Conservation (phyloP, 53 echinoderm and acorn worm species). For the Glandiceps talaboti region DNA sequence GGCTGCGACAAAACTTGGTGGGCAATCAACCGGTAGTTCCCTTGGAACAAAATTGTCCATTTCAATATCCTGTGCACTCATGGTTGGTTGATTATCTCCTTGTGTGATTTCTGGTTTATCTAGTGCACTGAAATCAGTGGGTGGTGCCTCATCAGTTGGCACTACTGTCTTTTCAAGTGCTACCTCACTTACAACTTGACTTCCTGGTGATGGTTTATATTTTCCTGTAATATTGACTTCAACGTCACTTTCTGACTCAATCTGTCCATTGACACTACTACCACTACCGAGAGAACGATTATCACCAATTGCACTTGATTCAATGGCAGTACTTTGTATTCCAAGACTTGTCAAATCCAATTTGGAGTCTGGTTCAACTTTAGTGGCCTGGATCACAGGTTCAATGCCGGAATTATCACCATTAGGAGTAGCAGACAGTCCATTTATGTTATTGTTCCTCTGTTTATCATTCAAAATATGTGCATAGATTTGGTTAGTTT, state of each 20-base stretch:
- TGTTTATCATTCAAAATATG: neutral
- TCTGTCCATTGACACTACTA: neutral
- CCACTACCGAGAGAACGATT: neutral
- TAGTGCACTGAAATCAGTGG: neutral
- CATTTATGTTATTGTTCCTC: neutral
- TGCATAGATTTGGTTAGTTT: neutral
- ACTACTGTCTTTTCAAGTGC: neutral
- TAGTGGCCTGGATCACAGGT: neutral
- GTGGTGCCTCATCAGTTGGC: neutral
- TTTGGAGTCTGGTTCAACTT: neutral
- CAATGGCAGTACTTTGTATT: neutral
- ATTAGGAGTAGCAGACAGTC: neutral
- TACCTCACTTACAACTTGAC: neutral
- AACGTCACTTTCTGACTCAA: neutral
- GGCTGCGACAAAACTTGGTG: conserved; percentile 89
- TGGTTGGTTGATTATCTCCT: neutral
- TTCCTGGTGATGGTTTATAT: neutral
- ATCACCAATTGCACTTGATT: neutral
- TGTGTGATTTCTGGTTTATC: neutral
- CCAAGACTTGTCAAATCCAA: conserved; percentile 26
- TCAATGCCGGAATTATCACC: neutral
- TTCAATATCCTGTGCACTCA: neutral
- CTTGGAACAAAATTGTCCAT: conserved; percentile 19
- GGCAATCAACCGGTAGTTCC: conserved; percentile 97
- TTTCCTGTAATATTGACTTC: neutral